A percentile compares a stretch with the other conserved stretches of the same genome.
These are phyloP conservation scores for Pedetes capensis DNA, from an alignment of 2,113 vertebrate genomes.

Conservation along the genomic window DNA sequence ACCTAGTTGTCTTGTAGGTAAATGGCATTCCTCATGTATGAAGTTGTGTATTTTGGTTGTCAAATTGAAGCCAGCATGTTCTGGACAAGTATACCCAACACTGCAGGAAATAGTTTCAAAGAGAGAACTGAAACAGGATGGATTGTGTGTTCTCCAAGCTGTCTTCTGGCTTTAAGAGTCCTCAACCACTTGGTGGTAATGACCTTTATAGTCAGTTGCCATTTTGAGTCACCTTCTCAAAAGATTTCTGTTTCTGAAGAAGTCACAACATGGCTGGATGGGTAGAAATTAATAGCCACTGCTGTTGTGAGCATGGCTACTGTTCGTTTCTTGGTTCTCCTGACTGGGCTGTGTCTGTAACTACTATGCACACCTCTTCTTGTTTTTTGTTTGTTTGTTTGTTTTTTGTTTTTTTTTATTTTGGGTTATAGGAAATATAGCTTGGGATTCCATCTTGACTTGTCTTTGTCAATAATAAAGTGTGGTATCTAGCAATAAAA, in stretches of 20 bases:
- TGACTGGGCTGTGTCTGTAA: neutral
- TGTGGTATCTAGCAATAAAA: neutral
- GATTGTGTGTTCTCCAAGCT: neutral
- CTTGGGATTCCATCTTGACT: neutral
- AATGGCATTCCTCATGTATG: neutral
- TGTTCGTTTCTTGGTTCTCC: neutral
- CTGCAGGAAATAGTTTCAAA: constrained; percentile 18
- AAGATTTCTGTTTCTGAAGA: neutral
- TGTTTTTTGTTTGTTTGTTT: neutral
- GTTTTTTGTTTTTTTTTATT: no score
- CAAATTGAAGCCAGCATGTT: constrained; percentile 10
- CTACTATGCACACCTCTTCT: neutral
- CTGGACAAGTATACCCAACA: neutral
- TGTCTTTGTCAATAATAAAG: neutral
- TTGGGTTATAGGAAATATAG: no score
- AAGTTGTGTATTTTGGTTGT: neutral
- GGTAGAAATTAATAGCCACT: neutral
- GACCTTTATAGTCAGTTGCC: neutral
- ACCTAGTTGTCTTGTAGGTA: neutral
- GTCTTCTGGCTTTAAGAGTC: neutral
- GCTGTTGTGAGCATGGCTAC: neutral
- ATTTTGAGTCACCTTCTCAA: neutral
- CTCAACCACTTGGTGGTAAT: neutral
- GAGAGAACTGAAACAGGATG: neutral
- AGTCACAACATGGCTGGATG: neutral